These are phyloP conservation scores for Notiomystis cincta DNA, from an alignment of 2,113 vertebrate genomes.

Conservation along the genomic window DNA sequence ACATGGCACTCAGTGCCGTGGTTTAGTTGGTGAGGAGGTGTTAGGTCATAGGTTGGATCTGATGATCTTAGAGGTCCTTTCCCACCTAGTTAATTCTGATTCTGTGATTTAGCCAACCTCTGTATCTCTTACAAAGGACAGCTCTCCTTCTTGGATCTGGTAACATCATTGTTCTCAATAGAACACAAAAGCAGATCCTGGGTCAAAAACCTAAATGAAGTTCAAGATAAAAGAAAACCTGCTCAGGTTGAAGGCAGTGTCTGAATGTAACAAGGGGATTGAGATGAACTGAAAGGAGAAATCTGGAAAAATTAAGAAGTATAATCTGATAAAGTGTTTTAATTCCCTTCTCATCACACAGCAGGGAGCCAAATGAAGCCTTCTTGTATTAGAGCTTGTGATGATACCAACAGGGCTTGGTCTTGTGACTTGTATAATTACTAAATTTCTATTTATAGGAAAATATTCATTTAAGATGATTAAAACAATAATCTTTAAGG, in stretches of 20 bases:
- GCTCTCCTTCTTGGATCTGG: background rate
- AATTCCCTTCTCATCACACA: background rate
- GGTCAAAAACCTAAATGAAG: background rate
- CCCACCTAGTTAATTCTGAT: no score
- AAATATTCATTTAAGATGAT: constrained; percentile 4
- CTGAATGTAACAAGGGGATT: background rate
- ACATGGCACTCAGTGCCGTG: no score
- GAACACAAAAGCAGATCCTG: background rate
- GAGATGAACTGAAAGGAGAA: background rate
- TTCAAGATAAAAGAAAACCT: background rate
- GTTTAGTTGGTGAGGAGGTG: no score
- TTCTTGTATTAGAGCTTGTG: background rate
- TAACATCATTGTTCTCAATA: background rate
- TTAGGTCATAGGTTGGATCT: no score
- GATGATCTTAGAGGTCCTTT: no score
- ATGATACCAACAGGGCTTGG: background rate
- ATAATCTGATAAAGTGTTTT: background rate
- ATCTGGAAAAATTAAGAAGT: background rate
- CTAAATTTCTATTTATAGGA: background rate
- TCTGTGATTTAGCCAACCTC: background rate
- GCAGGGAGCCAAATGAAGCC: background rate
- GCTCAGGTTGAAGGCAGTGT: background rate
- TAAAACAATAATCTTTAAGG: background rate
- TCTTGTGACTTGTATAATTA: background rate
- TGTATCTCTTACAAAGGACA: background rate